Percentiles rank a stretch among this genome's conserved stretches.
Conservation (phyloP, 2,888 invertebrate genomes). For the Adineta ricciae region DNA sequence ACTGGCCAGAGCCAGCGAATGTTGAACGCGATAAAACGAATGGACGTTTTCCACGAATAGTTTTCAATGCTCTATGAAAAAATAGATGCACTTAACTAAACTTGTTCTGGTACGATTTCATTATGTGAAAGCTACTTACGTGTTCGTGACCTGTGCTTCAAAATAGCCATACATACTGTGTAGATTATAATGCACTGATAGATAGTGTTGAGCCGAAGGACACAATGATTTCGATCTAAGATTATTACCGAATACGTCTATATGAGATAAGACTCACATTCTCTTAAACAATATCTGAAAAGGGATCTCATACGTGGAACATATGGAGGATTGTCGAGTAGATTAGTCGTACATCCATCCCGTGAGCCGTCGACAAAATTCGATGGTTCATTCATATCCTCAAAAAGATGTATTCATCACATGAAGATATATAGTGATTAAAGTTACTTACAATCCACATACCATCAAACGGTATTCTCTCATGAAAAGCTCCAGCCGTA, state of each 20-base stretch:
- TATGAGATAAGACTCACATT: no score
- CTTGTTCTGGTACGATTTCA: background rate
- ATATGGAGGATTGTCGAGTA: conserved; percentile 44
- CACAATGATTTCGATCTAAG: conserved; percentile 41
- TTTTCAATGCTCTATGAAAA: conserved; percentile 38
- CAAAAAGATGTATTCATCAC: no score
- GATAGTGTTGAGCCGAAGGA: conserved; percentile 40
- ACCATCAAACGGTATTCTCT: conserved; percentile 35
- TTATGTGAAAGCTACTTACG: conserved; percentile 33
- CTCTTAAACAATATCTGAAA: no score
- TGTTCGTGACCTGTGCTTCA: conserved; percentile 39
- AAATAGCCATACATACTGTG: conserved; percentile 43
- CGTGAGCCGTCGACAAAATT: conserved; percentile 44
- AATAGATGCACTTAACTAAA: background rate
- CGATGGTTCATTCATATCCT: conserved; percentile 48
- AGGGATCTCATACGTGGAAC: conserved; percentile 37
- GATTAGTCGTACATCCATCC: conserved; percentile 39
- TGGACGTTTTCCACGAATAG: conserved; percentile 35
- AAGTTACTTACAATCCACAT: no score
- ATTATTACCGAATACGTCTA: conserved; percentile 37
- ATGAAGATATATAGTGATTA: no score
- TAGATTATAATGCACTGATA: conserved; percentile 42
- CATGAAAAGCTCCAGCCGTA: conserved; percentile 38
- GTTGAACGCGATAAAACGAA: conserved; percentile 40
- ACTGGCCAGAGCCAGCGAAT: conserved; percentile 41